Base-by-base conservation (phyloP, 2,113 vertebrate species). In the Tringa solitaria region DNA sequence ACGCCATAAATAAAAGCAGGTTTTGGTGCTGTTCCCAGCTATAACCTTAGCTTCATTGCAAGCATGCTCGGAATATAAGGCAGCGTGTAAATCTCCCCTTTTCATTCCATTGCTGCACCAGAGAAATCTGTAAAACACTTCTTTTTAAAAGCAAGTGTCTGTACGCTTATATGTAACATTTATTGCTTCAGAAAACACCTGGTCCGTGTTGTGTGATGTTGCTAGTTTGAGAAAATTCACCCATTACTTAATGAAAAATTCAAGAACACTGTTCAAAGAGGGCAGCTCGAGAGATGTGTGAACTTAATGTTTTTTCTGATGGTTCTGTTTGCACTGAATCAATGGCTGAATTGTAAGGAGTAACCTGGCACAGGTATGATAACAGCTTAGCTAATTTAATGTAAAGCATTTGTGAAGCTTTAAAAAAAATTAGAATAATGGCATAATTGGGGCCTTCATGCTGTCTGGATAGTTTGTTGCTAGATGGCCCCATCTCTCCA, bases 141-240 rank as follows among this genome's bases (percentile, higher is more conserved):
- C 4, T 21, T 73, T 88, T n/a, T 20, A 33, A 73, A 73, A 65
- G 27, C 30, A 46, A 51, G 4, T 46, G 37, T 26, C 45, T 5
- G 3, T 46, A 46, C 1, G 3, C 8, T 74, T 79, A 2, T 1
- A 6, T 7, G 26, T 50, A 39, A 23, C 10, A 3, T 5, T 23
- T 35, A 67, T 2, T 64, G 14, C 39, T 84, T 46, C 26, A 50
- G 41, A 17, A 16, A 30, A 45, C 37, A 9, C 4, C 26, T 13
- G 8, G 9, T 28, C 27, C 43, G 21, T 48, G 51, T 18, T 12
- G 63, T 18, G 23, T 51, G 51, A 20, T 16, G 67, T 16, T 87
- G 74, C 7, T 45, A 3, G 5, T 24, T 61, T 59, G 50, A 37
- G 54, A 35, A 78, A 87, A 65, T 46, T 46, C 37, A 54, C 39